Conservation (phyloP, 2,888 invertebrate species). For the Patella caerulea region DNA sequence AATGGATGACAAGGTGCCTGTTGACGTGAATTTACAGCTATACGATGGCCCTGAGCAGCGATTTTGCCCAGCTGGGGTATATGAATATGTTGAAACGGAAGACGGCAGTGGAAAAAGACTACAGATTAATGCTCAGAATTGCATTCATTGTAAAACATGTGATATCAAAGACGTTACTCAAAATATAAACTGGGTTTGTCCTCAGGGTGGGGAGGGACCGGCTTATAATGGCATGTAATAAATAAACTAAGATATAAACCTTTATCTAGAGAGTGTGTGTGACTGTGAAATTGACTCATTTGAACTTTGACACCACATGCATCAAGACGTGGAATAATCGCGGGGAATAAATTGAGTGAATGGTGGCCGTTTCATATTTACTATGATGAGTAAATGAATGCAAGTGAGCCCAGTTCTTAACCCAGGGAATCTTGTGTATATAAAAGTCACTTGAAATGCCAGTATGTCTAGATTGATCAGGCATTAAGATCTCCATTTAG, state of each 20-base stretch:
- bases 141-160: constrained; percentile 99
- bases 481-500: no score
- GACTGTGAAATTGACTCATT: no score
- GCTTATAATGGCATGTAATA: constrained; percentile 97
- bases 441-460: no score
- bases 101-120: constrained; percentile 86
- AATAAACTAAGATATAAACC: not conserved
- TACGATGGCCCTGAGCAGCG: constrained; percentile 96
- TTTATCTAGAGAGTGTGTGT: not conserved
- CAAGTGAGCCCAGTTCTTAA: no score
- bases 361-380: no score
- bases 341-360: no score
- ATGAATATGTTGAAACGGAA: constrained; percentile 95
- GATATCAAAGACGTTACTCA: constrained; percentile 99
- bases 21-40: constrained; percentile 84
- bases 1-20: constrained; percentile 89
- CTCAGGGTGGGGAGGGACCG: constrained; percentile 98
- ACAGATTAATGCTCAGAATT: constrained; percentile 99
- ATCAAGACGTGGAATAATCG: no score
- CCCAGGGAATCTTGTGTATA: no score
- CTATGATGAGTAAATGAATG: no score
- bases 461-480: no score
- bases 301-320: no score
- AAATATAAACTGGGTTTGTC: constrained; percentile 99
- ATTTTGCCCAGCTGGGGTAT: constrained; percentile 99